Conservation (phyloP, 2,888 invertebrate species). For the Oxystoma pomonae region DNA sequence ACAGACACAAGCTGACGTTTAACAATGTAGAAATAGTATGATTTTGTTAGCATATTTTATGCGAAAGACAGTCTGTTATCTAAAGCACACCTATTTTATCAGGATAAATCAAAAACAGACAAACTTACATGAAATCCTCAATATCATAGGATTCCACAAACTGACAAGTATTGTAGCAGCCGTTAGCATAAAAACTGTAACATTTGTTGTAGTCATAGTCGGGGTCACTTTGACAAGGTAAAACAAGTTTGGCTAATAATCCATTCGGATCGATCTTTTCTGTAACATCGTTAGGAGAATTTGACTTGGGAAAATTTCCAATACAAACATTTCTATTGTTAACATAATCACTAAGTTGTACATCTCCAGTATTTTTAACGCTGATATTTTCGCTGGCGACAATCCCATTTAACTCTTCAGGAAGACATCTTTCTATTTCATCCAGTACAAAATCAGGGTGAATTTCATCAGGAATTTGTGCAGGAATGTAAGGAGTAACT, state of each 20-base stretch:
- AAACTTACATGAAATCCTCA: conserved; percentile 73
- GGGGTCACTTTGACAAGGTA: conserved; percentile 34
- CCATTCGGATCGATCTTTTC: conserved; percentile 29
- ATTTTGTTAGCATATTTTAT: too few relatives aligned
- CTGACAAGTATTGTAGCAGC: conserved; percentile 58
- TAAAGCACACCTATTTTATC: too few relatives aligned
- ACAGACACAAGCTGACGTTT: too few relatives aligned
- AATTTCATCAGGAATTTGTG: neutral
- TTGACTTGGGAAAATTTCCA: conserved; percentile 2
- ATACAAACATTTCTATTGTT: neutral
- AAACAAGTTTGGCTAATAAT: conserved; percentile 33
- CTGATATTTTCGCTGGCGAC: neutral
- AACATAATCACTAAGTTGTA: neutral
- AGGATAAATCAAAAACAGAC: too few relatives aligned
- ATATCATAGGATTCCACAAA: conserved; percentile 64
- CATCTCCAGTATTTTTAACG: neutral
- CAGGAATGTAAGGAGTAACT: neutral
- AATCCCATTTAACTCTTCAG: neutral
- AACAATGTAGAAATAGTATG: too few relatives aligned
- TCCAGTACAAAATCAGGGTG: neutral
- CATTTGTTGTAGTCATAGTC: conserved; percentile 65
- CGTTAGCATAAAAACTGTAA: conserved; percentile 58
- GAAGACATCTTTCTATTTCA: neutral
- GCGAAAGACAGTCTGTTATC: too few relatives aligned
- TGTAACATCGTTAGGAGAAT: conserved; percentile 6